Evolutionary conservation across 2,113 vertebrate species (phyloP).

Genomic region (Colinus virginianus): DNA sequence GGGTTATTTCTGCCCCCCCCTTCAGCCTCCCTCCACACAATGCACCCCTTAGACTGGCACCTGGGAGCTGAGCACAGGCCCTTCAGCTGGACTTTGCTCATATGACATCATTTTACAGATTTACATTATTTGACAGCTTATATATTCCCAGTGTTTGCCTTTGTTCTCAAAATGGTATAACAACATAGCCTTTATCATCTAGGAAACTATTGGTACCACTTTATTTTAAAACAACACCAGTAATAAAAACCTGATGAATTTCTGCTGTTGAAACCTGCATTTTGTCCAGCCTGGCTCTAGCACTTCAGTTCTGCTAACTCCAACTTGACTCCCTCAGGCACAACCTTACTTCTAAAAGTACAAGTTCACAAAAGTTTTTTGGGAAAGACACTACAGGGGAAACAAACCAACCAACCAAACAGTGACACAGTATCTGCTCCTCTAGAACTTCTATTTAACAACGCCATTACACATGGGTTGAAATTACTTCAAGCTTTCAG

Average conservation of each 20-base stretch:
- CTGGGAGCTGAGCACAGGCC: background rate
- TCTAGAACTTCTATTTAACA: slow-evolving; percentile 49
- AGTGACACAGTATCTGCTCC: slow-evolving; percentile 32
- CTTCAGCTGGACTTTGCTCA: background rate
- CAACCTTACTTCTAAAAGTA: background rate
- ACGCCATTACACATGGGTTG: slow-evolving; percentile 8
- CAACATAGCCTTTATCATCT: background rate
- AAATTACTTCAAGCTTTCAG: slow-evolving; percentile 36
- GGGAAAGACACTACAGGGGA: background rate
- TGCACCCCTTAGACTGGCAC: background rate
- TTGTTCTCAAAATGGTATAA: background rate
- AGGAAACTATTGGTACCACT: background rate
- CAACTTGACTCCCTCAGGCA: background rate
- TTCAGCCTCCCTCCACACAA: background rate
- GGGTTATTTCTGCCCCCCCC: background rate
- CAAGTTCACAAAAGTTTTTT: slow-evolving; percentile 7
- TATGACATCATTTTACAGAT: background rate
- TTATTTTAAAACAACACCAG: background rate
- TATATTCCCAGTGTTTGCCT: background rate
- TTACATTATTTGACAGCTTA: background rate
- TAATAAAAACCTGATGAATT: background rate
- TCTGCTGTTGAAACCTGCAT: background rate
- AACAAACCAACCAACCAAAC: background rate
- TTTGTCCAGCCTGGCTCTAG: background rate
- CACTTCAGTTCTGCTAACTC: background rate